Conservation (phyloP, 2,888 invertebrate species). For the Lasioglossum calceatum region DNA sequence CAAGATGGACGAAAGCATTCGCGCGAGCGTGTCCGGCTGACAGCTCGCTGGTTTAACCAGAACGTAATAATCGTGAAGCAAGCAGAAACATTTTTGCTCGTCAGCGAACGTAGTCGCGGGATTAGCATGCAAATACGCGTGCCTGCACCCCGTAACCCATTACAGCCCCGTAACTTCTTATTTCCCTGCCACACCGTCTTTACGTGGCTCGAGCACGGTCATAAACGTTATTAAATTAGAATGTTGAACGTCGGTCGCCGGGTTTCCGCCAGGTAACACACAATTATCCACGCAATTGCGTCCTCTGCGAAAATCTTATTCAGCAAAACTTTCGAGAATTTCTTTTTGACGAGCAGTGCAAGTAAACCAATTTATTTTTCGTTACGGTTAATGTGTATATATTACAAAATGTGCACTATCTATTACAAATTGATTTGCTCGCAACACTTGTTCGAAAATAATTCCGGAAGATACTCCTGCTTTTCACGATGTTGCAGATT, state of each 20-base stretch:
- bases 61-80: slow-evolving; percentile 52
- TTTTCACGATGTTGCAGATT: neutral
- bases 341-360: neutral
- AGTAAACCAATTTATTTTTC: neutral
- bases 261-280: neutral
- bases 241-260: neutral
- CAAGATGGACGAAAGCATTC: slow-evolving; percentile 20
- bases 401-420: neutral
- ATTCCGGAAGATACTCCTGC: neutral
- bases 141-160: slow-evolving; percentile 12
- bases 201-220: neutral
- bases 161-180: slow-evolving; percentile 17
- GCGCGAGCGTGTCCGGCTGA: slow-evolving; percentile 35
- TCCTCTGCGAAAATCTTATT: neutral
- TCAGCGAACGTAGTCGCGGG: neutral
- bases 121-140: slow-evolving; percentile 29
- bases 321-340: neutral
- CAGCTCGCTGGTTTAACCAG: slow-evolving; percentile 32
- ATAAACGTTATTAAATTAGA: slow-evolving; percentile 31
- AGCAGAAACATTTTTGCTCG: slow-evolving; percentile 25
- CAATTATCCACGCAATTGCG: neutral
- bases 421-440: neutral
- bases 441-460: neutral
- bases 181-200: slow-evolving; percentile 12
- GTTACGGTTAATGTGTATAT: neutral